phyloP scores from a whole-genome alignment of 2,113 vertebrate genomes.

The Bubalus kerabau region DNA sequence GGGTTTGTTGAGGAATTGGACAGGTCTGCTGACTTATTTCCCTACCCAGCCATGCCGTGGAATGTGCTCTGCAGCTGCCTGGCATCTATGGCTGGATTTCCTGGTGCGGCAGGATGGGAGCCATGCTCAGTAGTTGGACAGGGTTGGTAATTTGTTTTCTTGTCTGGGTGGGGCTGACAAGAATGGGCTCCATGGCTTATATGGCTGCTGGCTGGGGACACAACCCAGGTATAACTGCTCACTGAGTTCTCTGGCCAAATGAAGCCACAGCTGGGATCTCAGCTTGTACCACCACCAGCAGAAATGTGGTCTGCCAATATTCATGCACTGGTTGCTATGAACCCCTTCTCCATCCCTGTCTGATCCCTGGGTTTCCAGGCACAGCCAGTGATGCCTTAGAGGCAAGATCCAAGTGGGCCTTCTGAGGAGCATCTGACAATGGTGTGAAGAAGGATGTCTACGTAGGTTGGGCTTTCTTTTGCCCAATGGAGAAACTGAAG shows the following conservation, averaged over 20 bases:
- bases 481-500: background rate
- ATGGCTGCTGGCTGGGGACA: background rate
- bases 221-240: background rate
- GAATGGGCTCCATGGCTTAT: background rate
- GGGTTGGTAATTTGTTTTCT: background rate
- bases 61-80: background rate
- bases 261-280: background rate
- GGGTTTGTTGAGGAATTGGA: background rate
- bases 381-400: background rate
- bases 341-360: background rate
- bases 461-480: background rate
- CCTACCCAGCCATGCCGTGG: background rate
- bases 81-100: background rate
- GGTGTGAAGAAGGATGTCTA: background rate
- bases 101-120: background rate
- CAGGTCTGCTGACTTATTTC: background rate
- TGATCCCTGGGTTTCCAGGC: background rate
- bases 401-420: background rate
- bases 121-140: background rate
- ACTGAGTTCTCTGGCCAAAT: background rate
- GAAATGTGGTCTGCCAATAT: background rate
- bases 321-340: background rate
- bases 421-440: background rate
- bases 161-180: background rate
- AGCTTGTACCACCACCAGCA: background rate